Evolutionary conservation across 2,113 vertebrate species (phyloP), one percentile per base, ranked within the genome.

Genomic region (Phrynocephalus versicolor): DNA sequence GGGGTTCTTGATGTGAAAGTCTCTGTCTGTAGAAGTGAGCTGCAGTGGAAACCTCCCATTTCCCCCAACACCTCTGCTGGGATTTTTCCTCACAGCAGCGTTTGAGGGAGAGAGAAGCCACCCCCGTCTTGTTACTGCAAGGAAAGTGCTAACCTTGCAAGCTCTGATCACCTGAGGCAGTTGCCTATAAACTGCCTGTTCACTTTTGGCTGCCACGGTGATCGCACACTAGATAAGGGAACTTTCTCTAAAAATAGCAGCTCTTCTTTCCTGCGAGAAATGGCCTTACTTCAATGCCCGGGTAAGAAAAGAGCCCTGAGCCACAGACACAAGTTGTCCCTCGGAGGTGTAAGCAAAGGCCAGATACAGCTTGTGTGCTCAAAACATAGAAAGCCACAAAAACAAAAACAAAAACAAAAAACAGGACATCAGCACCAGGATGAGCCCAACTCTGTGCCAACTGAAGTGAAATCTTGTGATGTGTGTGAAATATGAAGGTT

Each of bases 161-260:
- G 62, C 14, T 13, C 55, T 23, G n/a, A 64, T 10, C 27, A 62
- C 83, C 74, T n/a, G 18, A 77, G 83, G 83, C 41, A 57, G 35
- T 62, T 77, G 76, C 73, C 73, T 84, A 35, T 77, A 77, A 51
- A 84, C 76, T 84, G 74, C 82, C 39, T 65, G 27, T 35, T 65
- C 25, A 58, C 60, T 76, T 76, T 25, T 15, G n/a, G 73, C 73
- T 84, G 64, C 33, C 57, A 55, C 65, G 25, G 45, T 55, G 69
- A 84, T 65, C 73, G 37, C 18, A n/a, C 21, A 39, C n/a, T 30
- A 84, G 45, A 78, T 84, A 74, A 78, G 77, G 57, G 72, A 80
- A 80, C 62, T 33, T n/a, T n/a, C 39, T 72, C 77, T 45, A 83
- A 45, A 78, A 84, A 78, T 78, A 84, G 74, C 45, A 27, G 41